Base-by-base conservation (phyloP, 2,888 invertebrate species). In the Mylabris sibirica region DNA sequence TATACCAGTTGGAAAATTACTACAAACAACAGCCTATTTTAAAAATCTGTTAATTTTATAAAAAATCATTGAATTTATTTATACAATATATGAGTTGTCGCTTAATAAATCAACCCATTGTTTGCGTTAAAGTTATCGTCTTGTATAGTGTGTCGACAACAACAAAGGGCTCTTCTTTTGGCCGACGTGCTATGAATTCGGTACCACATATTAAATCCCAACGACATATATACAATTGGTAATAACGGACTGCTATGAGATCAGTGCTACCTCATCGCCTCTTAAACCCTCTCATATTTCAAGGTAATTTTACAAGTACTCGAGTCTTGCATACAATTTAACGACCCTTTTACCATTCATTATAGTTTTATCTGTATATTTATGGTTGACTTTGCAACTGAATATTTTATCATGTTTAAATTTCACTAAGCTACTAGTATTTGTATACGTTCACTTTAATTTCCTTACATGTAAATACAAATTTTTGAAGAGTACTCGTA, bases 281-380 rank as follows among this genome's bases (percentile, higher is more conserved):
- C 72, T 74, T 74, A 75, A 75, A 53, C 73, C 49, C 75, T 71
- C 76, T 75, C 79, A 80, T 81, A 79, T 80, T 79, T 79, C 77
- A 78, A 76, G 76, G 78, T 78, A 80, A 80, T 80, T 79, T 80
- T 75, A 75, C 79, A 77, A 80, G 76, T 75, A 75, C 76, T 71
- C 74, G 66, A 66, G 72, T 66, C 73, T 69, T 68, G 79, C 78
- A 78, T 79, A 79, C 80, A 78, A 81, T 78, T 79, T 81, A 80
- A 81, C 80, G 79, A 79, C 79, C 80, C 79, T 79, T 80, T 80
- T 80, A 79, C 78, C 80, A 80, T 81, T 81, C 79, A 80, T 80
- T 81, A 80, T 78, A 79, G 80, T 78, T 80, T 81, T 81, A 80
- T 80, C 80, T 78, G 73, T 73, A 78, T 78, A 77, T 78, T 78